Conservation (phyloP, 92 coral and sea anemone species). For the Scolanthus callimorphus region DNA sequence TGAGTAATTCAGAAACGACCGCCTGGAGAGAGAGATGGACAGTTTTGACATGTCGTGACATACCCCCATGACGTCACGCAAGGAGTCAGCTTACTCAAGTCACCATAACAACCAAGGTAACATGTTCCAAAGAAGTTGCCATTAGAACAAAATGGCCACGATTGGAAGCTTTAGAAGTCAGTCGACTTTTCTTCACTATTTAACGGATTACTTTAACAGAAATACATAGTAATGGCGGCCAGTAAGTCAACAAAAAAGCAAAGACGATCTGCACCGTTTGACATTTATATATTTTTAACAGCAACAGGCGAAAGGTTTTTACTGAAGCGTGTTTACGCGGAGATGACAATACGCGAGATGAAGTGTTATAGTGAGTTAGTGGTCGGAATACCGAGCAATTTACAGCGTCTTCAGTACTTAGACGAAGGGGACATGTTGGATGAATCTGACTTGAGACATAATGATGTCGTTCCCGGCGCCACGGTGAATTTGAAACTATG, state of each 20-base stretch:
- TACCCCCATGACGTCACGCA: too few species aligned
- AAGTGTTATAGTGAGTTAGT: slow-evolving; percentile 92
- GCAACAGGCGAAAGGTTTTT: slow-evolving; percentile 81
- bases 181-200: slow-evolving; percentile 17
- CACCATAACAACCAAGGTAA: slow-evolving; percentile 17
- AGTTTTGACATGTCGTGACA: too few species aligned
- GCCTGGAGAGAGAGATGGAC: too few species aligned
- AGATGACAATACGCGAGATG: slow-evolving; percentile 86
- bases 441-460: slow-evolving; percentile 82
- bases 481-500: slow-evolving; percentile 85
- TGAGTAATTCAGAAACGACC: too few species aligned
- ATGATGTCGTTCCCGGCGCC: slow-evolving; percentile 97
- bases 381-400: slow-evolving; percentile 87
- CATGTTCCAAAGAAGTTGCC: slow-evolving; percentile 11
- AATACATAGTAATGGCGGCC: slow-evolving; percentile 45
- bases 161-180: not conserved
- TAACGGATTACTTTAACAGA: slow-evolving; percentile 15
- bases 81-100: too few species aligned
- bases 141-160: slow-evolving; percentile 24
- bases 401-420: slow-evolving; percentile 91
- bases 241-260: slow-evolving; percentile 58
- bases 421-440: slow-evolving; percentile 97
- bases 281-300: slow-evolving; percentile 68
- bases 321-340: slow-evolving; percentile 72
- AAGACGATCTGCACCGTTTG: slow-evolving; percentile 49